These are phyloP conservation scores for Taxidea taxus DNA, from an alignment of 2,113 vertebrate species.

Conservation along the genomic window DNA sequence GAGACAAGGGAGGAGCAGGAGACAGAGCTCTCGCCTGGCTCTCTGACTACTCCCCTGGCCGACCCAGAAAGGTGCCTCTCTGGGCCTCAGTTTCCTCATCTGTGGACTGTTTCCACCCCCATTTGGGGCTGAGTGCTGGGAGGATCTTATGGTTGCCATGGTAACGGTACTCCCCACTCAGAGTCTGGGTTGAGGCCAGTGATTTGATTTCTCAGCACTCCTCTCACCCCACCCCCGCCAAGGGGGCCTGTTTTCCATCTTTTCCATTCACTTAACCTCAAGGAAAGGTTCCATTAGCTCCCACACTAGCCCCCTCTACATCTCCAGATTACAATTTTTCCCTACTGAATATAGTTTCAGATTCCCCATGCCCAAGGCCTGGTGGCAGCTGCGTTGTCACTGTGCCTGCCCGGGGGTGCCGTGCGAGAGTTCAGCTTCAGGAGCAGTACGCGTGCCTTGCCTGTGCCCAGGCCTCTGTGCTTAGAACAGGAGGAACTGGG, in stretches of 20 bases:
- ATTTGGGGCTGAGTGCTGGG: not conserved
- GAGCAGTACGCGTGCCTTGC: not conserved
- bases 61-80: not conserved
- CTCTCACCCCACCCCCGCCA: not conserved
- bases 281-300: slow-evolving; percentile 33
- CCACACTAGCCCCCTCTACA: not conserved
- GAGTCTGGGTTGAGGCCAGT: slow-evolving; percentile 60
- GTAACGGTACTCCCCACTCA: slow-evolving; percentile 57
- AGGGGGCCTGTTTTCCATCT: slow-evolving; percentile 22
- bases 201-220: slow-evolving; percentile 56
- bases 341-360: not conserved
- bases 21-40: not conserved
- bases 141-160: slow-evolving; percentile 49
- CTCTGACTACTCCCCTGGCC: not conserved
- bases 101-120: not conserved
- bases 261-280: slow-evolving; percentile 10
- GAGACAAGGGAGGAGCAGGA: not conserved
- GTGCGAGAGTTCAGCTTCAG: not conserved
- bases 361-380: not conserved
- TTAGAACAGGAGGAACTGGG: not conserved
- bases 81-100: slow-evolving; percentile 58
- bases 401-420: not conserved
- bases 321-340: not conserved
- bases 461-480: not conserved
- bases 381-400: not conserved